Base-by-base conservation (phyloP, 2,113 vertebrate species). In the Rhinoptilus africanus region DNA sequence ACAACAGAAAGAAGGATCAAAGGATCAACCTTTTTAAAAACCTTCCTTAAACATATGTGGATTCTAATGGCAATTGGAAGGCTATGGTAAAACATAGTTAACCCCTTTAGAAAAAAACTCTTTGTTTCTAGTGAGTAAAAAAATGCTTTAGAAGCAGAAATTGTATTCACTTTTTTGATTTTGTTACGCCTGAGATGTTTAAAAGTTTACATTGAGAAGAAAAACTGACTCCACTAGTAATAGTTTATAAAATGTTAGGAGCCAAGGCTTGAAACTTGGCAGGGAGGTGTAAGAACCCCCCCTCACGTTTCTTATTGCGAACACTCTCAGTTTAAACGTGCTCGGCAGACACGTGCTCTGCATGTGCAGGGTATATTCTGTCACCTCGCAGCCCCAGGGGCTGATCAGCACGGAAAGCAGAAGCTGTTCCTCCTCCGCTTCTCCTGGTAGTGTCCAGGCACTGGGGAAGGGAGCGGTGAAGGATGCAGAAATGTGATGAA, bases 261-360 rank as follows among this genome's bases (percentile, higher is more conserved):
- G n/a, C 17, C n/a, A 43, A 37, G 20, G 32, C 56, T 47, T 71
- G 50, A 47, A 77, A 48, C 20, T 79, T 72, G 24, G 32, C n/a
- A 59, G 37, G 39, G 45, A 71, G 8, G 7, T 37, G 2, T 10
- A 43, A 59, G 76, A 34, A 54, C 45, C 45, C 45, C 20, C 2
- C 10, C 2, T 45, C 8, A 3, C 1, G 0, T 50, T 43, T 78
- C 26, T 73, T 64, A 8, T 6, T 57, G 28, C 76, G 68, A 63
- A 17, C 7, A 4, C 8, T 47, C 28, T 35, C 1, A 2, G 50
- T 69, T 92, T 82, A n/a, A 63, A 43, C 0, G 0, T 73, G 32
- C 11, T 85, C 12, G 50, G 22, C 43, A 51, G 64, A 39, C 21
- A 28, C 10, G 1, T 28, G 59, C 9, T 28, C 24, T 76, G 32